phyloP scores from a whole-genome alignment of 2,888 invertebrate genomes.

The Onthophagus sagittarius region DNA sequence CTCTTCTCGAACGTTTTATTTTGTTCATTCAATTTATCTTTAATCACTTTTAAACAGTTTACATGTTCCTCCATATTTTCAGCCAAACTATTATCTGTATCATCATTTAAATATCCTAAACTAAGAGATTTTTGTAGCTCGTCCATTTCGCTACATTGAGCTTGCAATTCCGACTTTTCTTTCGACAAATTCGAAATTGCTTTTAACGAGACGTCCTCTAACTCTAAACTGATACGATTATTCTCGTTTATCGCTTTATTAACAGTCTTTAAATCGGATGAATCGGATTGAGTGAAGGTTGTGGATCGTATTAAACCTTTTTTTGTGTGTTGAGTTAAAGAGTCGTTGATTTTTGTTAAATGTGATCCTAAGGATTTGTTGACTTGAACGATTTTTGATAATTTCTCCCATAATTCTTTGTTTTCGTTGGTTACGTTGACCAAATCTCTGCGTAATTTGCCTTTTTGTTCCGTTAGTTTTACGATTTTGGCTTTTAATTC shows the following conservation, averaged over 20 bases:
- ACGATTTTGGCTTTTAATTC: constrained; percentile 61
- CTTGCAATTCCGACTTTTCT: constrained; percentile 65
- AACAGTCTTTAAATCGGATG: constrained; percentile 54
- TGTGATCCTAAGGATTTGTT: constrained; percentile 54
- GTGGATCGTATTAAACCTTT: constrained; percentile 54
- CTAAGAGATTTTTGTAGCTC: constrained; percentile 53
- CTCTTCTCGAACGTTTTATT: constrained; percentile 57
- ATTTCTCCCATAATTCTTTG: constrained; percentile 71
- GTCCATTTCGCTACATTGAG: constrained; percentile 65
- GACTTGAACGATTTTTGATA: constrained; percentile 61
- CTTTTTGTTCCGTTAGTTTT: constrained; percentile 69
- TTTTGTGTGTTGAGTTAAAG: constrained; percentile 48
- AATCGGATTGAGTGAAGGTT: constrained; percentile 66
- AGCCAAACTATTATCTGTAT: constrained; percentile 57
- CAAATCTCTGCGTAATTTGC: constrained; percentile 71
- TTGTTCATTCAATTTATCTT: constrained; percentile 59
- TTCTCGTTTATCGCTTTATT: constrained; percentile 48
- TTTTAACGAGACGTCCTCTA: constrained; percentile 75
- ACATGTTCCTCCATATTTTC: constrained; percentile 64
- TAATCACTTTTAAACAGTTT: constrained; percentile 59
- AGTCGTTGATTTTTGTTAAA: constrained; percentile 53
- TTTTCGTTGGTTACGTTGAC: constrained; percentile 81
- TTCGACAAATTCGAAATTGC: constrained; percentile 65
- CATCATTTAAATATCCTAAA: constrained; percentile 52
- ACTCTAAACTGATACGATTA: constrained; percentile 60